Conservation (phyloP, 2,113 vertebrate species). For the Chaetura pelagica region DNA sequence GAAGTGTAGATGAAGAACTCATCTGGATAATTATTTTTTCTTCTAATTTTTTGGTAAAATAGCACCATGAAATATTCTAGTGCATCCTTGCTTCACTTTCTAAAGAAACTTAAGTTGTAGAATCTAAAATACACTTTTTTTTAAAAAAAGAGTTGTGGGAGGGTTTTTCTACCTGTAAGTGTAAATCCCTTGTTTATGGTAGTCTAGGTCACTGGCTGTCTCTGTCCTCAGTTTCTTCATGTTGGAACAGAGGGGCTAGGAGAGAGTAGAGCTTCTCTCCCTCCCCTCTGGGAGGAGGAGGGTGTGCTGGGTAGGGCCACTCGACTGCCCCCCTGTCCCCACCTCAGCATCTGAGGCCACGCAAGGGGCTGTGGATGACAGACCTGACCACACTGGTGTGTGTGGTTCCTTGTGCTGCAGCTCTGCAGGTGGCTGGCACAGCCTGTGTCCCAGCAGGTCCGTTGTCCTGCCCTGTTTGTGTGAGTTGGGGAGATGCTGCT, state of each 20-base stretch:
- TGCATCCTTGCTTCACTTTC: slow-evolving; percentile 34
- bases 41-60: slow-evolving; percentile 15
- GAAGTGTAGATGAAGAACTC: not conserved
- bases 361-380: not conserved
- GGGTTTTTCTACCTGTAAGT: slow-evolving; percentile 53
- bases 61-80: slow-evolving; percentile 22
- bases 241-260: not conserved
- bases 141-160: not conserved
- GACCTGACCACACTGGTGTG: accelerated
- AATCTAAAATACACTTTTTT: slow-evolving; percentile 2
- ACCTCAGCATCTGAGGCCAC: accelerated
- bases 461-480: not conserved
- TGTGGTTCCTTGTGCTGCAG: not conserved
- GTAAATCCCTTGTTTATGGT: not conserved
- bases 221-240: not conserved
- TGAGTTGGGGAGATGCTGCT: not conserved
- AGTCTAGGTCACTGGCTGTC: slow-evolving; percentile 29
- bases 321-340: not conserved
- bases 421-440: accelerated
- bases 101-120: slow-evolving; percentile 36
- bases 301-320: not conserved
- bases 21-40: slow-evolving; percentile 10
- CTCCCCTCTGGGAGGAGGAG: not conserved
- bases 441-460: not conserved
- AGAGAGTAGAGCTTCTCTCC: not conserved